Conservation (phyloP, 2,113 vertebrate species). For the Siphamia tubifer region DNA sequence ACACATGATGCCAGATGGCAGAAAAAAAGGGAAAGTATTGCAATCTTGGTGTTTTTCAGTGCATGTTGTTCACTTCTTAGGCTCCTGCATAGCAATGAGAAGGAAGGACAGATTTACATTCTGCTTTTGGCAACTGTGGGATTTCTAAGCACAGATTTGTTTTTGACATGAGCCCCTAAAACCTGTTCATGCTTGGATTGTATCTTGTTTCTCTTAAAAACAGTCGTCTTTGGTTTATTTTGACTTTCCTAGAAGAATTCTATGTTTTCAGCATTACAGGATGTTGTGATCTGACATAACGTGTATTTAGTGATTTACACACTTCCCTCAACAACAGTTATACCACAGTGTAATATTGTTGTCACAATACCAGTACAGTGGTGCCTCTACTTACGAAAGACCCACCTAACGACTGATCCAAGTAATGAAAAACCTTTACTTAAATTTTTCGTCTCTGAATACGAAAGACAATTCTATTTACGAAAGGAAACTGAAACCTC, state of each 20-base stretch:
- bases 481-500: too few species aligned
- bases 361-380: too few species aligned
- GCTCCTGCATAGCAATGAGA: neutral
- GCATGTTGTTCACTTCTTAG: slow-evolving; percentile 2
- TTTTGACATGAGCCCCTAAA: neutral
- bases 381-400: too few species aligned
- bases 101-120: neutral
- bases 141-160: slow-evolving; percentile 1
- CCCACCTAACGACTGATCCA: too few species aligned
- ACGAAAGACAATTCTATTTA: too few species aligned
- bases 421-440: too few species aligned
- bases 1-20: slow-evolving; percentile 14
- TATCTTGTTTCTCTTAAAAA: neutral
- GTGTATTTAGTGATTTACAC: too few species aligned
- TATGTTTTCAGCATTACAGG: too few species aligned
- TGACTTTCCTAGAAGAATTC: neutral
- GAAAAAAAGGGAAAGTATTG: neutral
- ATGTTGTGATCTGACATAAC: too few species aligned
- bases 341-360: too few species aligned
- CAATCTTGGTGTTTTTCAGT: slow-evolving; percentile 4
- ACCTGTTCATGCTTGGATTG: neutral
- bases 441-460: too few species aligned
- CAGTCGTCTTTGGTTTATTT: neutral
- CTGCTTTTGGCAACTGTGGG: neutral
- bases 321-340: too few species aligned